Evolutionary conservation across 2,888 invertebrate genomes (phyloP), one percentile per base, ranked within the genome.

Genomic region (Drosophila basisetae): DNA sequence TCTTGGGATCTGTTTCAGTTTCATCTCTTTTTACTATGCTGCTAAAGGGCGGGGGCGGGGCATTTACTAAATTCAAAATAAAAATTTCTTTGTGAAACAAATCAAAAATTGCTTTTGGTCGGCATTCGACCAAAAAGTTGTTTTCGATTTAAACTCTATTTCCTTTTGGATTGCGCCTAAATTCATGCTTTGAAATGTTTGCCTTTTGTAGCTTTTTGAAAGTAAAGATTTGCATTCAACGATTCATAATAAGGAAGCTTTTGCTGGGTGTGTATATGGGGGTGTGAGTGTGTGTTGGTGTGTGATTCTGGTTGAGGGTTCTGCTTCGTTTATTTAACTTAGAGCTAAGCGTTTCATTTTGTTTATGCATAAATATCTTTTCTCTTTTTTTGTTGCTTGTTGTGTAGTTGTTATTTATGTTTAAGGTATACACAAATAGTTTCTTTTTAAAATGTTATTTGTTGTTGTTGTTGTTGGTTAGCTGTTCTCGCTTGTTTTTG

Each of bases 301-400:
- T 49, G 49, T 73, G 53, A 41, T 53, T 73, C 53, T 70, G 62
- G 50, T 66, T 73, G 54, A 61, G 65, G 69, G 73, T 76, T 88
- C 59, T 85, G 56, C 59, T 77, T 77, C 63, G 68, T 72, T 87
- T 84, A 83, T 89, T 91, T 81, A 89, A 86, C 87, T 87, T 87
- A 88, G 76, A 91, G 68, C 91, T 88, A 88, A 86, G 87, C 82
- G 82, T 79, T 82, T 83, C 76, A 79, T 84, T 91, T 78, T 89
- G 73, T 84, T 84, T 87, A 83, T 91, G 83, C 89, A 91, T 91
- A 91, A 91, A 89, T 90, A 83, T 91, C 82, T 82, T 79, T 76
- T 76, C 76, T 68, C 61, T 71, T 65, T 63, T 76, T 68, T 76
- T 82, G 59, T 72, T 74, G 67, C 74, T 74, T 75, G 52, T 68